Evolutionary conservation across 2,888 invertebrate genomes (phyloP), one percentile per base, ranked within the genome.

Genomic region (Eristalis tenax): DNA sequence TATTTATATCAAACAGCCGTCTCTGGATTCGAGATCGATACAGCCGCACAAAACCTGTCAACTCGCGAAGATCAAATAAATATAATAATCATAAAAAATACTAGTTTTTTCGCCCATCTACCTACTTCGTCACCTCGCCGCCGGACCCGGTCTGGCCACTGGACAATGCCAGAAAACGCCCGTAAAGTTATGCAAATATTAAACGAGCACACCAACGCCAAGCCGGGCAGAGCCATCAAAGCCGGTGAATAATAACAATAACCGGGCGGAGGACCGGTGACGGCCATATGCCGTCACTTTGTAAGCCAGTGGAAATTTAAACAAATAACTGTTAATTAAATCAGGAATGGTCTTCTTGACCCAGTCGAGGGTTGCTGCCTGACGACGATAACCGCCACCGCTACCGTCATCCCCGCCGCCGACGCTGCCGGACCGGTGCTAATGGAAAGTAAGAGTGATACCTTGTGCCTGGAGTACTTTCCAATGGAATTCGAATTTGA

Each of bases 61-160:
- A 82, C 82, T 65, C 63, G 35, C 38, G 63, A 71, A 78, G 78
- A 64, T 78, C 43, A 78, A 79, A 76, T 66, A 63, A 80, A 65
- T 63, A 80, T 43, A 59, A 84, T 66, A 70, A 81, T 81, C 64
- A 83, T 65, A 83, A 76, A 83, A 79, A 84, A 84, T 84, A 84
- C 84, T 76, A 68, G 84, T 84, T 84, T 84, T 6, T 10, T 59
- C 28, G 4, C 26, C 64, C 32, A 32, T 22, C 74, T 56, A 32
- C 50, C 61, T 26, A 43, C 66, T n/a, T n/a, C 23, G 28, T 23
- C 50, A 40, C 26, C 32, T 77, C 69, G 26, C 22, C 77, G 50
- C 38, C 23, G n/a, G 32, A 22, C 11, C 59, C 23, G n/a, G 32
- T n/a, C 11, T 40, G 59, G 38, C 57, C 18, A 23, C 63, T 68